Evolutionary conservation across 2,888 invertebrate species (phyloP).

Genomic region (Brachypalpus laphriformis): DNA sequence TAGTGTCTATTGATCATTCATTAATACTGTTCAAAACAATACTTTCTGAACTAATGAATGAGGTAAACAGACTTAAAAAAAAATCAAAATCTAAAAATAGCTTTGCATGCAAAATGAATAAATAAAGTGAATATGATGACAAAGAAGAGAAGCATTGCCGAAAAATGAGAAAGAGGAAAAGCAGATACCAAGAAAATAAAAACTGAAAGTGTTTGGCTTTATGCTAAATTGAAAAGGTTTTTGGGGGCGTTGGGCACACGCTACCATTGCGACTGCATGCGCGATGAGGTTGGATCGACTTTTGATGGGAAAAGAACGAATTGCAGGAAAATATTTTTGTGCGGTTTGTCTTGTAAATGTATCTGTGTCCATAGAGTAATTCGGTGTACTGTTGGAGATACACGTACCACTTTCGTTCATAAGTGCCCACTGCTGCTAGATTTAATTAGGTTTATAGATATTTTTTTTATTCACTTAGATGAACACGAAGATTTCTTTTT

Average conservation of each 20-base stretch:
- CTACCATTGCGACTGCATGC: not conserved
- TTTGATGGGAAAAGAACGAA: not conserved
- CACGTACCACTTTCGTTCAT: not conserved
- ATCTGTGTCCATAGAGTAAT: not conserved
- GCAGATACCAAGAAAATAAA: not conserved
- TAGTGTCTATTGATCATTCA: not conserved
- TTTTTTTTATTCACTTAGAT: no score
- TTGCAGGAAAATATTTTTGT: not conserved
- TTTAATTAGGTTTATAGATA: no score
- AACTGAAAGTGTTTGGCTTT: constrained; percentile 9
- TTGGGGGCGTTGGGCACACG: not conserved
- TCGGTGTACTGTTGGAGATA: not conserved
- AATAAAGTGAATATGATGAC: not conserved
- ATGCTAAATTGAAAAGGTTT: not conserved
- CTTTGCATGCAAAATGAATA: not conserved
- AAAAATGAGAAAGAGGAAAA: not conserved
- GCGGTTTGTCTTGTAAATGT: not conserved
- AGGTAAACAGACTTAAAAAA: constrained; percentile 29
- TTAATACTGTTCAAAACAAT: not conserved
- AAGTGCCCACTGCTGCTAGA: no score
- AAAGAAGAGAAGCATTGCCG: not conserved
- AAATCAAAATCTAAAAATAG: constrained; percentile 19
- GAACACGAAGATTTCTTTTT: no score
- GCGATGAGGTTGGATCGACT: not conserved
- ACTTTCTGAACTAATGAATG: constrained; percentile 7